These are phyloP conservation scores for Vombatus ursinus DNA, from an alignment of 2,113 vertebrate genomes.

Conservation along the genomic window DNA sequence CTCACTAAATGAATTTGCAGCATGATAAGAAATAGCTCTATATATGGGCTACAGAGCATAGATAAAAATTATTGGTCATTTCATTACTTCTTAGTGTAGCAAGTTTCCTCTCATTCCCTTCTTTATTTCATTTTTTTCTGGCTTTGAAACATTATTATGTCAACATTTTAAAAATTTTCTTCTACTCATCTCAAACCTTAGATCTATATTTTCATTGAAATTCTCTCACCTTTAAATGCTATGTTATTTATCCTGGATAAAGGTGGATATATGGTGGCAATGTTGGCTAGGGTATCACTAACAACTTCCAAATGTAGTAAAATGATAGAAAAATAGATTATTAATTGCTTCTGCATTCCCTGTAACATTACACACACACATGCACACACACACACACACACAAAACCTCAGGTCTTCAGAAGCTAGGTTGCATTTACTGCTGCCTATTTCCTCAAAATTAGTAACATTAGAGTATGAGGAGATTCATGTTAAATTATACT, in stretches of 20 bases:
- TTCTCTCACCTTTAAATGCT: background rate
- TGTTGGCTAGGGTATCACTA: accelerated
- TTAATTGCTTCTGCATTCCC: background rate
- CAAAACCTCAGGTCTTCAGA: background rate
- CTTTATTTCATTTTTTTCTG: background rate
- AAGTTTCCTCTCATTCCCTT: background rate
- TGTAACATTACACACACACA: background rate
- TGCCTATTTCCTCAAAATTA: background rate
- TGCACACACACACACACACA: too few species aligned
- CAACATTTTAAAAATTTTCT: background rate
- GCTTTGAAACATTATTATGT: background rate
- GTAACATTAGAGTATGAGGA: background rate
- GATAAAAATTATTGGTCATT: background rate
- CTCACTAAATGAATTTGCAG: background rate
- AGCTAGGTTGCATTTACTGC: background rate
- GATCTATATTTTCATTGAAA: background rate
- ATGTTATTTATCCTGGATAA: background rate
- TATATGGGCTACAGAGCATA: background rate
- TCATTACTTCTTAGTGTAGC: too few species aligned
- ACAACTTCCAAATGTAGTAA: background rate
- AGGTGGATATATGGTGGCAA: background rate
- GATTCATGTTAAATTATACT: background rate
- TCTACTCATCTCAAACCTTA: background rate
- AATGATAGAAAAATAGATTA: background rate
- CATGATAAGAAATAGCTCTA: background rate